Conservation (phyloP, 37 sponge, comb jelly and placozoan genomes). For the Aplysina aerophoba region DNA sequence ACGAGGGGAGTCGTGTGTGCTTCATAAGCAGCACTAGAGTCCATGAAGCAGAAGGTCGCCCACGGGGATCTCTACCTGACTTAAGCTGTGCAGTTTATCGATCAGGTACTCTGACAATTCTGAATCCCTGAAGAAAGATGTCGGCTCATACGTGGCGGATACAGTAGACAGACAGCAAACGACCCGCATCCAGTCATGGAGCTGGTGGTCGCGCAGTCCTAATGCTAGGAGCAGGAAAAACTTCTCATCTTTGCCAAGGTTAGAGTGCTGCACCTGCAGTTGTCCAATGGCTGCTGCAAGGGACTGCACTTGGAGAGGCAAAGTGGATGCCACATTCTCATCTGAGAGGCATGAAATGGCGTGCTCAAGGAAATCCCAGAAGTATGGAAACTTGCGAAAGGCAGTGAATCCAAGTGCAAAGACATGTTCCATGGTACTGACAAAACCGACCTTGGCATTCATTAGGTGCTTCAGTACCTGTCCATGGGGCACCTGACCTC, state of each 20-base stretch:
- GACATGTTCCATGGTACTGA: not conserved
- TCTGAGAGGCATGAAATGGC: not conserved
- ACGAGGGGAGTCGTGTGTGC: too few species aligned
- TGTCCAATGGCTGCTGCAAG: not conserved
- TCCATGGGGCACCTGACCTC: not conserved
- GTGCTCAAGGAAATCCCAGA: constrained; percentile 2
- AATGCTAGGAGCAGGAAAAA: constrained; percentile 44
- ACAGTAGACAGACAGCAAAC: constrained; percentile 45
- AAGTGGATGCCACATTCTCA: constrained; percentile 25
- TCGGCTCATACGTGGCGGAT: constrained; percentile 60
- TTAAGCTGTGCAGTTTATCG: constrained; percentile 29
- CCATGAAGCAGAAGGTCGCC: constrained; percentile 7
- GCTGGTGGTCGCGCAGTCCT: constrained; percentile 60
- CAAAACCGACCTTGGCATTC: not conserved
- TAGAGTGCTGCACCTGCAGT: not conserved
- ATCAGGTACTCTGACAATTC: constrained; percentile 54
- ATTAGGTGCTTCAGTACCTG: not conserved
- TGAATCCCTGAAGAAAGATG: constrained; percentile 61
- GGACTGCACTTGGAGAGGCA: constrained; percentile 23
- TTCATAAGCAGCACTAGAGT: not conserved
- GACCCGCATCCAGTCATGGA: constrained; percentile 61
- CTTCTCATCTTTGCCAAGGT: constrained; percentile 32
- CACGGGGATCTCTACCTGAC: not conserved
- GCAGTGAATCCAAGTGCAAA: not conserved
- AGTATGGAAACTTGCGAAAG: not conserved